Conservation (phyloP, 1,140 invertebrate species). For the Papilio machaon region DNA sequence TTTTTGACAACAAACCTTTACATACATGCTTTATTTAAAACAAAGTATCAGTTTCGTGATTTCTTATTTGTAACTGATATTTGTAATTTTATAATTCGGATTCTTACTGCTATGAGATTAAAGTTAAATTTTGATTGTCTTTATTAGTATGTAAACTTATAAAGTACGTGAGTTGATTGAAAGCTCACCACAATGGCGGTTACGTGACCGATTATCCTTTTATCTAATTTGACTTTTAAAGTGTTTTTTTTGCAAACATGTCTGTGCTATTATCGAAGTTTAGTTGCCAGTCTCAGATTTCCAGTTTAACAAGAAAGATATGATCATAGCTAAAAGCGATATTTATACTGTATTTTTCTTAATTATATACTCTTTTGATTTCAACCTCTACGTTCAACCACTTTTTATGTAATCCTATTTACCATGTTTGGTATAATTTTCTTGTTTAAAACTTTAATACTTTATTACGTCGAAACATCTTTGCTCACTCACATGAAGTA, state of each 20-base stretch:
- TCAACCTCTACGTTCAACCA: not conserved
- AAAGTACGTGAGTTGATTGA: conserved; percentile 58
- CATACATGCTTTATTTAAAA: not conserved
- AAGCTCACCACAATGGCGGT: conserved; percentile 57
- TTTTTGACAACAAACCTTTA: not conserved
- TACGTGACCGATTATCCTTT: conserved; percentile 68
- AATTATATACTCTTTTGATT: not conserved
- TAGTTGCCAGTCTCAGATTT: not conserved
- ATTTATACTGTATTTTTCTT: not conserved
- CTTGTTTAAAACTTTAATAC: not conserved
- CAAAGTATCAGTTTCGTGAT: not conserved
- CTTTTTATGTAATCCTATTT: not conserved
- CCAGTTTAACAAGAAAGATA: not conserved
- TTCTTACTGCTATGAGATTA: not conserved
- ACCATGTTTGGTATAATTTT: not conserved
- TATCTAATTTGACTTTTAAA: conserved; percentile 62
- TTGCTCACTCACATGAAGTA: not conserved
- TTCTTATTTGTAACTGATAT: not conserved
- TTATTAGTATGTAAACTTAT: conserved; percentile 40
- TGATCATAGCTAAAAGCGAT: not conserved
- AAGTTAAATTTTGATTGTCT: conserved; percentile 30
- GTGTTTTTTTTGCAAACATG: conserved; percentile 52
- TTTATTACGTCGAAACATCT: not conserved
- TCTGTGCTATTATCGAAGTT: conserved; percentile 38
- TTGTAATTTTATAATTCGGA: not conserved